Evolutionary conservation across 2,888 invertebrate genomes (phyloP).

Genomic region (Psococerastis gibbosa): DNA sequence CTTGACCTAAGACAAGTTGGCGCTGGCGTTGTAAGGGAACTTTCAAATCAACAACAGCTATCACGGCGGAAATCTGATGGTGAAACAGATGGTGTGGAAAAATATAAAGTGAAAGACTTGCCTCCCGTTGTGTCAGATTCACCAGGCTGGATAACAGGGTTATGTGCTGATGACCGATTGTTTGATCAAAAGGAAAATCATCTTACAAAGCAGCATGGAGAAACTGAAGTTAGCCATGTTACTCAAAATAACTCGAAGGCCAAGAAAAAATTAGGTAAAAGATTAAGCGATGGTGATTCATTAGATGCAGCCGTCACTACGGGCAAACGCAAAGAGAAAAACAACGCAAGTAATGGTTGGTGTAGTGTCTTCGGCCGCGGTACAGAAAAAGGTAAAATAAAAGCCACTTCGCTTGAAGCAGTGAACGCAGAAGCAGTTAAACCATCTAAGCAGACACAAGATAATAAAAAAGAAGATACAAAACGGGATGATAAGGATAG

Average conservation of each 20-base stretch:
- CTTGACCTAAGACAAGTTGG: constrained; percentile 38
- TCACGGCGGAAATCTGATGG: constrained; percentile 23
- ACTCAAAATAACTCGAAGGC: too few species aligned
- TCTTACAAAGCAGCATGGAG: background rate
- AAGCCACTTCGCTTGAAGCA: background rate
- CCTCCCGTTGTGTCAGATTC: constrained; percentile 16
- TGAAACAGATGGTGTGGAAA: constrained; percentile 17
- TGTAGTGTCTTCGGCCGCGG: background rate
- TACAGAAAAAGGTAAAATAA: background rate
- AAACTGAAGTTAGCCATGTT: background rate
- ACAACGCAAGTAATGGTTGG: constrained; percentile 14
- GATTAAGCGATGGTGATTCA: background rate
- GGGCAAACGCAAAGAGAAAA: constrained; percentile 16
- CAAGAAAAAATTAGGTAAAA: background rate
- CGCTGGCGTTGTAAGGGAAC: background rate
- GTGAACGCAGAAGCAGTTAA: background rate
- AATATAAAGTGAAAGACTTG: constrained; percentile 21
- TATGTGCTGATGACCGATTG: constrained; percentile 16
- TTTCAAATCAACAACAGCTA: constrained; percentile 22
- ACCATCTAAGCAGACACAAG: constrained; percentile 1
- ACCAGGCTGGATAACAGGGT: background rate
- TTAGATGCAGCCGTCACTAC: background rate
- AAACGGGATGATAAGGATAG: constrained; percentile 19
- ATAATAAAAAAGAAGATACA: constrained; percentile 22
- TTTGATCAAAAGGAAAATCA: background rate